Evolutionary conservation across 2,888 invertebrate species (phyloP), one percentile per base, ranked within the genome.

Genomic region (Sussaba pulchella): DNA sequence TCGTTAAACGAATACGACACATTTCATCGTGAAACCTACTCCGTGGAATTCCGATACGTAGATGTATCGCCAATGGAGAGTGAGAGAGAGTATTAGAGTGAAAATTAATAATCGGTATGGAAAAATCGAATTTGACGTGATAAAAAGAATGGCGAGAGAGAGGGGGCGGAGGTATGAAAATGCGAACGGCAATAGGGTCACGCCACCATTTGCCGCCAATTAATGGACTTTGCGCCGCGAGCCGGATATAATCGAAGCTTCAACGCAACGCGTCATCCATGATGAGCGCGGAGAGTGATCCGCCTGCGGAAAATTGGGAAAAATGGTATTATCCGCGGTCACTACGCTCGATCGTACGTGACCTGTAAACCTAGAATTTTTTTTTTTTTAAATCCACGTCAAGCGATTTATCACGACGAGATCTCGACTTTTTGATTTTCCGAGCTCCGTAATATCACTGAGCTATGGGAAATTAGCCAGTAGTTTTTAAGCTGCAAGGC

Each of bases 1-100:
- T 41, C 41, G 54, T 83, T 83, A 84, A 86, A 83, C 81, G 83
- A 85, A 85, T 85, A 79, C 80, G 84, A 84, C 83, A 78, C 83
- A 79, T 85, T 84, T 83, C 82, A 82, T 84, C 78, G 72, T 67
- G 64, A 67, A 39, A 57, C 12, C 54, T 74, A 63, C 70, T 79
- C 43, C 47, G 21, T 54, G 21, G 6, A 57, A 73, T 52, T 63
- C 19, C 17, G 54, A 63, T 45, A 50, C 67, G 36, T 31, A 43
- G n/a, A 52, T 2, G 39, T 14, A 61, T 21, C 17, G 59, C 1
- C 14, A 1, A 14, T 36, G 31, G 10, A 36, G 14, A 31, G 31
- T 31, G n/a, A n/a, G 26, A 26, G 57, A 14, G 14, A 36, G 14
- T 57, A 57, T 31, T 17, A n/a, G 26, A 26, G 57, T 31, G 14